These are phyloP conservation scores for Eulemur macaco DNA, from an alignment of 2,113 vertebrate genomes.

Conservation along the genomic window DNA sequence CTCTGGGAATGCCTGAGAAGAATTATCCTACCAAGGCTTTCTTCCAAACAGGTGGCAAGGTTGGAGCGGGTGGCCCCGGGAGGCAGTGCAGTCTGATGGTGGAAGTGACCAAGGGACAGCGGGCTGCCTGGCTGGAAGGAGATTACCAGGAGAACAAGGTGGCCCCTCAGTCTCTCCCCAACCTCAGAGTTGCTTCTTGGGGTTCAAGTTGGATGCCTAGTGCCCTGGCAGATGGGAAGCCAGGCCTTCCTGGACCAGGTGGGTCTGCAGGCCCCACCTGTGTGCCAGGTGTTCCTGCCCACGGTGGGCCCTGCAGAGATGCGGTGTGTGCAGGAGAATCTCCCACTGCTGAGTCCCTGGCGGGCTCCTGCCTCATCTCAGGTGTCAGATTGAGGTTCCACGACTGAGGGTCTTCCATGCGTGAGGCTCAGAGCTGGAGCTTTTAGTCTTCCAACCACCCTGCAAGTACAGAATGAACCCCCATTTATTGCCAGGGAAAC, in stretches of 20 bases:
- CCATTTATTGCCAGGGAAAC: neutral
- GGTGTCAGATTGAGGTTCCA: neutral
- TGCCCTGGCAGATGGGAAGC: neutral
- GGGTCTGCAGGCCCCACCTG: neutral
- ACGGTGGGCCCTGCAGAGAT: neutral
- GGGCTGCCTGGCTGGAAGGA: neutral
- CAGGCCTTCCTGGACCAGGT: neutral
- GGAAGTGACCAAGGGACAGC: neutral
- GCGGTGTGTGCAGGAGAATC: too few species aligned
- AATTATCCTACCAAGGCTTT: neutral
- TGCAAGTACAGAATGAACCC: rapidly evolving
- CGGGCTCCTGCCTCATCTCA: neutral
- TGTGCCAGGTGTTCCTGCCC: neutral
- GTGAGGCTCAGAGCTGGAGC: neutral
- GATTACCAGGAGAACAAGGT: neutral
- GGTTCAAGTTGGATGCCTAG: neutral
- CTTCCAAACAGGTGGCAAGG: neutral
- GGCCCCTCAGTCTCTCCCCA: neutral
- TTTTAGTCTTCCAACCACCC: neutral
- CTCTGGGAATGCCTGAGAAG: neutral
- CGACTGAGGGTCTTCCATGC: neutral
- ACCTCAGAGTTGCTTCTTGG: neutral
- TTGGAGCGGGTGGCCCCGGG: neutral
- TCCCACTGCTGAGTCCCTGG: neutral
- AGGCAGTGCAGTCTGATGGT: neutral